These are phyloP conservation scores for Chorisops tibialis DNA, from an alignment of 2,888 invertebrate genomes.

Conservation along the genomic window DNA sequence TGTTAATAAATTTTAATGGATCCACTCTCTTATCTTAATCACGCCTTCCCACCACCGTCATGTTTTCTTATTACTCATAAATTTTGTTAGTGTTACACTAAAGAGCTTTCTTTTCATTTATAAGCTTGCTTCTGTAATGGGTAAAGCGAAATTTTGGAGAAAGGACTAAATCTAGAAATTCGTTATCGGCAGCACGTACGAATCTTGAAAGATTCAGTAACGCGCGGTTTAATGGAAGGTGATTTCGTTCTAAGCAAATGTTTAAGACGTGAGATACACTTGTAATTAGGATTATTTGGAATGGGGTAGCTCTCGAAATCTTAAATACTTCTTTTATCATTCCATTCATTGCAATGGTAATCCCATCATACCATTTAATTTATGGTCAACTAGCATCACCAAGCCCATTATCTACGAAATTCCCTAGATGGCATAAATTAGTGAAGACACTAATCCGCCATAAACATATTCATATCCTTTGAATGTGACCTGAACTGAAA, in stretches of 20 bases:
- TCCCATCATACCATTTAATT: background rate
- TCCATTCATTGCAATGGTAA: no score
- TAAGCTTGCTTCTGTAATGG: background rate
- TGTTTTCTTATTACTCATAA: background rate
- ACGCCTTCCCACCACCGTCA: constrained; percentile 1
- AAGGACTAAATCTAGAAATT: constrained; percentile 7
- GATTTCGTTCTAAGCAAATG: constrained; percentile 6
- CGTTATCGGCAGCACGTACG: constrained; percentile 30
- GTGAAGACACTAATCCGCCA: constrained; percentile 21
- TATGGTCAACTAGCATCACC: background rate
- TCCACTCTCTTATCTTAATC: constrained; percentile 32
- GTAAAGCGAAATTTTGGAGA: background rate
- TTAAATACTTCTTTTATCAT: no score
- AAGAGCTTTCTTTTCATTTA: constrained; percentile 13
- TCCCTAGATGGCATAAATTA: constrained; percentile 4
- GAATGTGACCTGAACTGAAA: background rate
- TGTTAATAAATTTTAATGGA: constrained; percentile 34
- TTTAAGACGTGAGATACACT: constrained; percentile 32
- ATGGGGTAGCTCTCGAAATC: no score
- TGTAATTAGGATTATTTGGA: background rate
- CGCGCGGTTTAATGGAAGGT: background rate
- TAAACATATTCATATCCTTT: constrained; percentile 29
- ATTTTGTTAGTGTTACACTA: background rate
- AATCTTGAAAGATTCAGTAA: constrained; percentile 25
- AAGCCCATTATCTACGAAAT: background rate